Conservation (phyloP, 2,113 vertebrate genomes). For the Leptosomus discolor region DNA sequence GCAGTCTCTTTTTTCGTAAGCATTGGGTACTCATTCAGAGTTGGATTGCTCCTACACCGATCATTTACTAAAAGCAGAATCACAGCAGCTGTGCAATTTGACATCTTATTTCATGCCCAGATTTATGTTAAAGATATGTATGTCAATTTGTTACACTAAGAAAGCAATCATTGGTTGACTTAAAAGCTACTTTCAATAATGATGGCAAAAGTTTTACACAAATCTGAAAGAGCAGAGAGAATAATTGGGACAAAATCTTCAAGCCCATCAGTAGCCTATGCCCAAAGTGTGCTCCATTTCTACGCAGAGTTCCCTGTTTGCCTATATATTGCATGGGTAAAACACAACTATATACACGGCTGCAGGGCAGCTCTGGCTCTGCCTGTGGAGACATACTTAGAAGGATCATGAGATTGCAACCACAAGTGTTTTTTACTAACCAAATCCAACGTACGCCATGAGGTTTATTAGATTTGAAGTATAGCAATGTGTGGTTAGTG, state of each 20-base stretch:
- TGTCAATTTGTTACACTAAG: neutral
- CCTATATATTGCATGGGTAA: neutral
- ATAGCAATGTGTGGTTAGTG: neutral
- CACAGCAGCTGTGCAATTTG: neutral
- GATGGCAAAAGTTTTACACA: neutral
- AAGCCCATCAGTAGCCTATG: neutral
- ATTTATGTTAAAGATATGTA: neutral
- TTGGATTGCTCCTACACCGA: neutral
- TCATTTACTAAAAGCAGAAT: neutral
- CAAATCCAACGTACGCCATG: neutral
- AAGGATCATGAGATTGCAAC: neutral
- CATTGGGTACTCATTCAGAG: neutral
- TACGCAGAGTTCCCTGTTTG: neutral
- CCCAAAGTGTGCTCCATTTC: neutral
- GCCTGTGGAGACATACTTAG: neutral
- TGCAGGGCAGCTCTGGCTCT: neutral
- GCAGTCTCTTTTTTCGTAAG: neutral
- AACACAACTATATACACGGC: rapidly evolving
- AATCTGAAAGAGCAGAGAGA: neutral
- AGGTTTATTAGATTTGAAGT: neutral
- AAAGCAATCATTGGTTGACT: neutral
- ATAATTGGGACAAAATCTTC: neutral
- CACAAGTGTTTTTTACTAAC: neutral
- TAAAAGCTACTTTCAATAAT: neutral
- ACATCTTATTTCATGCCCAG: neutral